Evolutionary conservation across 2,888 invertebrate genomes (phyloP).

Genomic region (Atethmia centrago): DNA sequence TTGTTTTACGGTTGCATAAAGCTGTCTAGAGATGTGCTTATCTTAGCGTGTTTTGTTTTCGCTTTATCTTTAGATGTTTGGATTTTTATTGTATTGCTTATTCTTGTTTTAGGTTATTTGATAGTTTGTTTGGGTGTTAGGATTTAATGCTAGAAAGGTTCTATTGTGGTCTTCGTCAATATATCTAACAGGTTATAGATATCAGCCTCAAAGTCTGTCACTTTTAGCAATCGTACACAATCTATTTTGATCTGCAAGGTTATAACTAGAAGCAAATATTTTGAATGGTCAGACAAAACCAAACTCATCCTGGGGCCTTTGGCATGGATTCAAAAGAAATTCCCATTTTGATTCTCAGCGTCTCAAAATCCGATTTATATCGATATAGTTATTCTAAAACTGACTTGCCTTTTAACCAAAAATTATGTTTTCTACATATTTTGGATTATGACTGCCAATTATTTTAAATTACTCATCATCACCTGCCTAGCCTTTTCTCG

Average conservation of each 20-base stretch:
- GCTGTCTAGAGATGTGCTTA: slow-evolving; percentile 29
- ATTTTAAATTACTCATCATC: neutral
- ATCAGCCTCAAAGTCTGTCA: neutral
- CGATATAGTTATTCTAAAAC: too few relatives aligned
- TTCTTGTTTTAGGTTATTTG: slow-evolving; percentile 10
- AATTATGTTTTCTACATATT: too few relatives aligned
- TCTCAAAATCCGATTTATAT: too few relatives aligned
- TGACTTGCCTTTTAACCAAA: neutral
- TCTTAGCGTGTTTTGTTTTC: slow-evolving; percentile 25
- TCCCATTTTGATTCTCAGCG: too few relatives aligned
- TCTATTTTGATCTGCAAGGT: too few relatives aligned
- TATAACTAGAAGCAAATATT: too few relatives aligned
- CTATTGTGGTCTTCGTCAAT: neutral
- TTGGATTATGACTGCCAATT: too few relatives aligned
- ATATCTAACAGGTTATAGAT: neutral
- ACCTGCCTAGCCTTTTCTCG: too few relatives aligned
- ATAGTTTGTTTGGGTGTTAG: slow-evolving; percentile 3
- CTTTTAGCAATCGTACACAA: too few relatives aligned
- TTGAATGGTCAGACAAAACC: too few relatives aligned
- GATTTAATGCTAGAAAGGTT: slow-evolving; percentile 1
- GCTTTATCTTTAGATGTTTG: slow-evolving; percentile 20
- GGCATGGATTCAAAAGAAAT: too few relatives aligned
- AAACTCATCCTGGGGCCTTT: too few relatives aligned
- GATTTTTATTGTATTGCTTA: slow-evolving; percentile 15
- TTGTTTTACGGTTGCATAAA: slow-evolving; percentile 47